Conservation (phyloP, 2,113 vertebrate species). For the Pyrgilauda ruficollis region DNA sequence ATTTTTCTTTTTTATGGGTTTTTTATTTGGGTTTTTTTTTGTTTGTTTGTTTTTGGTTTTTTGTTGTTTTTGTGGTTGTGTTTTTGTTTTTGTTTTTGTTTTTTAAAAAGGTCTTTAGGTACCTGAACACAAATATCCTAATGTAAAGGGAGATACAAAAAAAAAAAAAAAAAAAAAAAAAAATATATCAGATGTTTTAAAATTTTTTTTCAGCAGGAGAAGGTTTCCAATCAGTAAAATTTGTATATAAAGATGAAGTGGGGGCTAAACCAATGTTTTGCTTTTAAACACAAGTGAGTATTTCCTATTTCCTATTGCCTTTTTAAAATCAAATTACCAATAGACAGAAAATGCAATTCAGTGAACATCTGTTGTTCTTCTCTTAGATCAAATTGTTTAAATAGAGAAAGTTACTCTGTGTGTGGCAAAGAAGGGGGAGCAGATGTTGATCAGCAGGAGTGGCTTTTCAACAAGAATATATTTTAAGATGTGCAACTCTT, state of each 20-base stretch:
- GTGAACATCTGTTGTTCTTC: conserved; percentile 60
- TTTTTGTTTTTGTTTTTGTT: not conserved
- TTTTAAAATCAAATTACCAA: conserved; percentile 51
- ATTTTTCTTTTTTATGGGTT: not conserved
- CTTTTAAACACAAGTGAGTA: conserved; percentile 41
- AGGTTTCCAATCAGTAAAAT: conserved; percentile 22
- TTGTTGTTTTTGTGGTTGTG: not conserved
- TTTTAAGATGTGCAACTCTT: not conserved
- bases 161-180: not conserved
- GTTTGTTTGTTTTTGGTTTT: not conserved
- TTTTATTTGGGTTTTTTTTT: too few relatives aligned
- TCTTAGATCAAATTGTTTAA: conserved; percentile 42
- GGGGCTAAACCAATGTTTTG: not conserved
- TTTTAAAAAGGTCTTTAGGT: conserved; percentile 32
- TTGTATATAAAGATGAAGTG: not conserved
- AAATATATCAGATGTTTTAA: not conserved
- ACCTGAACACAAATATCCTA: not conserved
- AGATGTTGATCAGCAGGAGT: not conserved
- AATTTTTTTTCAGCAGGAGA: not conserved
- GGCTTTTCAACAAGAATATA: not conserved
- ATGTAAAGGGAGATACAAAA: not conserved
- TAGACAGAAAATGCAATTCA: conserved; percentile 43
- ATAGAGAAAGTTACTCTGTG: conserved; percentile 20
- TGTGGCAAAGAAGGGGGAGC: conserved; percentile 6
- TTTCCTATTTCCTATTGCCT: conserved; percentile 57